Evolutionary conservation across 2,113 vertebrate genomes (phyloP).

Genomic region (Heteronetta atricapilla): DNA sequence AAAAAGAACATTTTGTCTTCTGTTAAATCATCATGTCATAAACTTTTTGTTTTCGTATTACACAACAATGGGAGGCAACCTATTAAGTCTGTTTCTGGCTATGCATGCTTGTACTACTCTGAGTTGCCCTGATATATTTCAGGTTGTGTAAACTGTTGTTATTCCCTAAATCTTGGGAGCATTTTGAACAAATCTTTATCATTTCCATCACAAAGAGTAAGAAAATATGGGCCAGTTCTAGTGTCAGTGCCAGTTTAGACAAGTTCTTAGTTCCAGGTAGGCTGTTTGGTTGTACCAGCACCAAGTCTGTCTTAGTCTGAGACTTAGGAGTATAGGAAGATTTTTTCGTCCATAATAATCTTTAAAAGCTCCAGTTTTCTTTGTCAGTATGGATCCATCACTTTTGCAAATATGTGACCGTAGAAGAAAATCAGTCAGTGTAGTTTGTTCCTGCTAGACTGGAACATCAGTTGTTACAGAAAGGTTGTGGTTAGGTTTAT

Average conservation of each 20-base stretch:
- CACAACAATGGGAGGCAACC: background rate
- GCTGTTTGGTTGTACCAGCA: background rate
- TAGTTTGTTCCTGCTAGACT: background rate
- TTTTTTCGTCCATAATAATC: background rate
- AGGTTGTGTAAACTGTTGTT: background rate
- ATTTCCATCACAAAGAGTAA: background rate
- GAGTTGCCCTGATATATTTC: background rate
- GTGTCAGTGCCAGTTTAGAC: background rate
- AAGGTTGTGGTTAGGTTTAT: background rate
- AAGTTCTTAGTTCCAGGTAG: background rate
- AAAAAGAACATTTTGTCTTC: accelerated
- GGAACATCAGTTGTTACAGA: background rate
- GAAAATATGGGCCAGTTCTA: background rate
- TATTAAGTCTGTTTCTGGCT: background rate
- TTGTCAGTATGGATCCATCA: background rate
- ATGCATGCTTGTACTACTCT: background rate
- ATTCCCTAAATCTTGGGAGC: background rate
- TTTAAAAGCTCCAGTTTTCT: background rate
- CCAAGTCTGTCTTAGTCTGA: background rate
- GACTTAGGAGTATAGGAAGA: background rate
- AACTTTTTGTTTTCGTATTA: background rate
- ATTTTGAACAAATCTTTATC: background rate
- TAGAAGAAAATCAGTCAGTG: background rate
- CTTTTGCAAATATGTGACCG: background rate
- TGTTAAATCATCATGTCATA: background rate